Evolutionary conservation across 2,797 vertebrate genomes (phyloP), one percentile per base, ranked within the genome.

Genomic region (Diceros bicornis): DNA sequence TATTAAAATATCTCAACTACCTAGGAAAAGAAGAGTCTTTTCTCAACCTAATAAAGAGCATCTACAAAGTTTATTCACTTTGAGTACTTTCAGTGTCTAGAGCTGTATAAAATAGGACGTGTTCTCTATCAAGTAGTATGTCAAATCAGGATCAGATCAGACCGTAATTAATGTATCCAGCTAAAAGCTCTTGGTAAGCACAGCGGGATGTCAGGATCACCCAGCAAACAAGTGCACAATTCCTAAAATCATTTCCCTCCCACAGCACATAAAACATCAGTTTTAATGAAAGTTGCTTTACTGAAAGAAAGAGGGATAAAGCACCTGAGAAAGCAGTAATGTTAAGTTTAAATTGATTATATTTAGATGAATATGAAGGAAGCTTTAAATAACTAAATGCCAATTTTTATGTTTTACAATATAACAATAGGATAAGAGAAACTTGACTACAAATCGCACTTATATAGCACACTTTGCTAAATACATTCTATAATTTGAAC

Each of bases 301-400:
- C 75, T 52, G 47, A 71, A 66, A 23, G 23, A 29, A 81, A 81
- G 44, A 75, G 37, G n/a, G 44, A 44, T 50, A 41, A 41, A 41
- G 41, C 41, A 41, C 3, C 61, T 64, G 23, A 92, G 77, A 84
- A 88, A 71, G 69, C 9, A 84, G 52, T 27, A 83, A 78, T 25
- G 14, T 27, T 77, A 61, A 47, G 12, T 85, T 81, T 86, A 59
- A 71, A 55, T 34, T 41, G 21, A 79, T 59, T 83, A 52, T 47
- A 61, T 89, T 86, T 68, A 74, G 37, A 29, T 92, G n/a, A 91
- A 75, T 71, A 62, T 44, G 68, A 89, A 72, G 37, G 32, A 74
- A 96, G 23, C 12, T 44, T 87, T 77, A 14, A 25, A 85, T 69
- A 93, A 97, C 71, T 50, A 85, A 61, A 57, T 13, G 57, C 37